These are phyloP conservation scores for Pseudonaja textilis DNA, from an alignment of 2,113 vertebrate species.

Conservation along the genomic window DNA sequence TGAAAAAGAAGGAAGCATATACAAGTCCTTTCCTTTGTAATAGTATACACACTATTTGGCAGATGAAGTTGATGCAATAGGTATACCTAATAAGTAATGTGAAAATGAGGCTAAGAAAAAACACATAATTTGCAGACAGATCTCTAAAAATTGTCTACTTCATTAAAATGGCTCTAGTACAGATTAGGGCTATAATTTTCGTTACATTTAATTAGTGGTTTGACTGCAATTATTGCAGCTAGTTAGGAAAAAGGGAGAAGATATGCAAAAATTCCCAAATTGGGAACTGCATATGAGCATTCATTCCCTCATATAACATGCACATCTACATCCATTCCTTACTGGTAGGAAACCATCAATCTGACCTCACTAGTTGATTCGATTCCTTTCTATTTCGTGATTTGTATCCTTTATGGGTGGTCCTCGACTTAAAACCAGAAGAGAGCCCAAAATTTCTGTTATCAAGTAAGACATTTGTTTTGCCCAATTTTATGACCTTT, in stretches of 20 bases:
- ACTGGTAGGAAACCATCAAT: background rate
- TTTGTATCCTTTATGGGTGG: background rate
- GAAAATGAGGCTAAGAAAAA: background rate
- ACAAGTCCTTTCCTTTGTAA: too few species aligned
- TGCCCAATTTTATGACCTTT: background rate
- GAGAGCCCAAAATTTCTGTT: background rate
- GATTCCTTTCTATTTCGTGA: background rate
- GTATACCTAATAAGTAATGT: background rate
- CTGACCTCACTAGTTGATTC: background rate
- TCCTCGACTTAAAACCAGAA: background rate
- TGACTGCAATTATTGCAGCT: background rate
- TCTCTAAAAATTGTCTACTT: background rate
- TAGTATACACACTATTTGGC: background rate
- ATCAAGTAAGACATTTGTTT: background rate
- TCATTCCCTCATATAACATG: background rate
- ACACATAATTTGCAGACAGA: background rate
- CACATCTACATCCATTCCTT: background rate
- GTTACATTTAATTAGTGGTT: background rate
- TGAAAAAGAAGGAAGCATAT: conserved; percentile 46
- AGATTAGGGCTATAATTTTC: background rate
- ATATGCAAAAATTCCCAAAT: background rate
- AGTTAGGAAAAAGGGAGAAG: background rate
- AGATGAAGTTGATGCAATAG: background rate
- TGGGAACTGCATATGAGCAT: background rate
- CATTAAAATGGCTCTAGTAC: background rate